Conservation (phyloP, 2,888 invertebrate species). For the Idaea dimidiata region DNA sequence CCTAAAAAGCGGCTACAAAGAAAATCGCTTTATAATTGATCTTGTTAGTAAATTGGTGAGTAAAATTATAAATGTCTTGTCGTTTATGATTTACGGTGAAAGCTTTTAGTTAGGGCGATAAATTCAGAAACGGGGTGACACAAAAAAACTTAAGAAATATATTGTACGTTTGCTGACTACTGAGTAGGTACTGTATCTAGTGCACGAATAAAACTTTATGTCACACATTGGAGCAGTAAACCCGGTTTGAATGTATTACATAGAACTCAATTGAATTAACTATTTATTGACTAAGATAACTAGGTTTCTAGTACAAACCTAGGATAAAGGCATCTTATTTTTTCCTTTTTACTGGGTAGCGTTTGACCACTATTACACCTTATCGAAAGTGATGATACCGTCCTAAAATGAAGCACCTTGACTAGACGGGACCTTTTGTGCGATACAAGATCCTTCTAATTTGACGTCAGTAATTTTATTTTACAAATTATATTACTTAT, state of each 20-base stretch:
- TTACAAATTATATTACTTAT: too few relatives aligned
- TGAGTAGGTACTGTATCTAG: neutral
- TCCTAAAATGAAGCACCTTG: too few relatives aligned
- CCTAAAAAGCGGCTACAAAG: neutral
- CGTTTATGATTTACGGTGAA: constrained; percentile 13
- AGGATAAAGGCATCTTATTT: neutral
- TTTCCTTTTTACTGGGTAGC: neutral
- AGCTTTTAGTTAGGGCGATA: constrained; percentile 8
- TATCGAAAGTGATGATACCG: too few relatives aligned
- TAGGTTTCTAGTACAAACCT: neutral
- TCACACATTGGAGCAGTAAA: neutral
- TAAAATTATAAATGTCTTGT: constrained; percentile 14
- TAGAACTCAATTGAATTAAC: neutral
- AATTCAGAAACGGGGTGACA: neutral
- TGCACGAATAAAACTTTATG: neutral
- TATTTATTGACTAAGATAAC: neutral
- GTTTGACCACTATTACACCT: too few relatives aligned
- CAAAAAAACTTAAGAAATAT: neutral
- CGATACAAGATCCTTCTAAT: too few relatives aligned
- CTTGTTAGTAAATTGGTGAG: neutral
- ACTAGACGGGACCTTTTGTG: too few relatives aligned
- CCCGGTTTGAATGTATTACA: neutral
- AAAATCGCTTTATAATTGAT: neutral
- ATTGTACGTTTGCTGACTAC: neutral
- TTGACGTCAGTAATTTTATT: too few relatives aligned